Evolutionary conservation across 2,113 vertebrate genomes (phyloP), one percentile per base, ranked within the genome.

Genomic region (Erpornis zantholeuca): DNA sequence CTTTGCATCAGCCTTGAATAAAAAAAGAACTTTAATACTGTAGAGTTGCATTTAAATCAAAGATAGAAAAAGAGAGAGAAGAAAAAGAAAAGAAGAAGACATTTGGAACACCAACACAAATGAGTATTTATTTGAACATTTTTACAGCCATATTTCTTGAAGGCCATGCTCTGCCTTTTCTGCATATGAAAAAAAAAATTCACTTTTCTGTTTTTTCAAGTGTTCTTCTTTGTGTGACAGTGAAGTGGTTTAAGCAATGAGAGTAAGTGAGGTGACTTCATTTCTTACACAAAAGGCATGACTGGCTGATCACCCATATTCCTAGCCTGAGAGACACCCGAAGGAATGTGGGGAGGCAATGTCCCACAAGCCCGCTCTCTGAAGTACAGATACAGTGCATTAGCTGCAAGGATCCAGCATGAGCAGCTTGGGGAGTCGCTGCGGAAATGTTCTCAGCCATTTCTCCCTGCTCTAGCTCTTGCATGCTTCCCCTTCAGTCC

Each of bases 281-380:
- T n/a, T 80, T 91, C 31, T 92, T 49, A 64, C 11, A 61, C 3
- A 0, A 0, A 25, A 65, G 45, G 13, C 22, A 11, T 71, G 18
- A 15, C 47, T 73, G 50, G 18, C 29, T 84, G 61, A 52, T 59
- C 28, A 45, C 8, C 6, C 57, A 1, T 54, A 5, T 54, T 73
- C n/a, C 16, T 38, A 33, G 42, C 14, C 57, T 80, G 19, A 22
- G 42, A 90, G n/a, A 49, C n/a, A 63, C 4, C 12, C 8, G 20
- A 54, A 86, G 29, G 21, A 80, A 63, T 7, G 6, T 29, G 20
- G 20, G 22, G 47, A 86, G 45, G 47, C 85, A 87, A 35, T 7
- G 6, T 17, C 4, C 42, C 9, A 12, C 15, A 27, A 54, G 4
- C 23, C 16, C 0, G 0, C 63, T 80, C 28, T 54, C 31, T 36